Evolutionary conservation across 2,888 invertebrate species (phyloP).

Genomic region (Callyntrura guangdongensis): DNA sequence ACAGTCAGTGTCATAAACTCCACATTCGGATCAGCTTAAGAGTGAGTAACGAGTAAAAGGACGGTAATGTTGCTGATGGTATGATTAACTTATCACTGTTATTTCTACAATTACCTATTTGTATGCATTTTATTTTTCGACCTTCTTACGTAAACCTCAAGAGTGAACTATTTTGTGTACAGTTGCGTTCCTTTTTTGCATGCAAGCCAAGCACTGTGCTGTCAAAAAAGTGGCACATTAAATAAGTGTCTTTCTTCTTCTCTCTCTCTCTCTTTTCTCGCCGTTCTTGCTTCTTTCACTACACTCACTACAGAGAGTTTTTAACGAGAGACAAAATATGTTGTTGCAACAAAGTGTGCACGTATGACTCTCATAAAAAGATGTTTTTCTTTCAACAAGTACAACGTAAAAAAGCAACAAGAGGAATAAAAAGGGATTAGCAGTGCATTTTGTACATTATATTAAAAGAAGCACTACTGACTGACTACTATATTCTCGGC

Average conservation of each 20-base stretch:
- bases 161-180: conserved; percentile 5
- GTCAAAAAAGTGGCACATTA: conserved; percentile 37
- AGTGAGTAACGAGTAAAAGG: neutral
- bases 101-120: no score
- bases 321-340: no score
- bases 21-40: conserved; percentile 16
- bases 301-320: neutral
- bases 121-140: neutral
- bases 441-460: neutral
- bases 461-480: neutral
- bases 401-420: conserved; percentile 43
- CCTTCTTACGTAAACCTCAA: conserved; percentile 17
- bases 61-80: neutral
- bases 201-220: neutral
- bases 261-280: neutral
- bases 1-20: no score
- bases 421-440: conserved; percentile 51
- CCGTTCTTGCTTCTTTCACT: conserved; percentile 4
- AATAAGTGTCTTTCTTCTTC: conserved; percentile 47
- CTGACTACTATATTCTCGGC: neutral
- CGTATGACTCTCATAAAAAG: conserved; percentile 21
- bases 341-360: conserved; percentile 18
- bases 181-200: conserved; percentile 3
- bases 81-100: conserved; percentile 1
- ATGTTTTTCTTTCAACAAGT: conserved; percentile 62